These are phyloP conservation scores for Tauraco hartlaubi DNA, from an alignment of 2,797 vertebrate species.

Conservation along the genomic window DNA sequence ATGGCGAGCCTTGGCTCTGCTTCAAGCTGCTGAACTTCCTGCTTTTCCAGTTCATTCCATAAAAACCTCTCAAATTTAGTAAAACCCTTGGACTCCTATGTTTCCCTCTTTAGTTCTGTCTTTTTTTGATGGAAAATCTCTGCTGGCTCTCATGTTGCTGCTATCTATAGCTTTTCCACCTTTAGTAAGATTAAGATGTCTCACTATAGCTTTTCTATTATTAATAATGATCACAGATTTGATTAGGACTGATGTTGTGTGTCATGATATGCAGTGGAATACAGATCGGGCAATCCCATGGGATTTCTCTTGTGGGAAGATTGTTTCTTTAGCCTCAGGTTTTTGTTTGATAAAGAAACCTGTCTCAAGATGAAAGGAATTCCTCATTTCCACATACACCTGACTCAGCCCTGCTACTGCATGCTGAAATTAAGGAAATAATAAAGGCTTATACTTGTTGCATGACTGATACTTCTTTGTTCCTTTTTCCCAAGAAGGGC, in stretches of 20 bases:
- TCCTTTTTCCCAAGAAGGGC: neutral
- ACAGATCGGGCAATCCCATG: neutral
- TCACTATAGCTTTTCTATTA: neutral
- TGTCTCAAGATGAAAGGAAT: neutral
- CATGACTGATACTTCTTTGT: neutral
- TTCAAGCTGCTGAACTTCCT: neutral
- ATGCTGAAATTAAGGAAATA: neutral
- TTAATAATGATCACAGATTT: neutral
- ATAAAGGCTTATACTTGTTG: neutral
- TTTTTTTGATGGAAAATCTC: neutral
- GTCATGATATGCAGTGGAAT: neutral
- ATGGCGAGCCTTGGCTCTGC: neutral
- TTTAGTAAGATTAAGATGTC: neutral
- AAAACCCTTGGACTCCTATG: neutral
- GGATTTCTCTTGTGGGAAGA: neutral
- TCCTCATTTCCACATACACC: neutral
- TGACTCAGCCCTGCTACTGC: neutral
- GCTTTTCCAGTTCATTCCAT: neutral
- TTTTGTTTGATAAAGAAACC: neutral
- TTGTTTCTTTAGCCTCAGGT: neutral
- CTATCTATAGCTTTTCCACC: neutral
- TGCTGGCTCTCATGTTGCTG: neutral
- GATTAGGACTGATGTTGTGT: neutral
- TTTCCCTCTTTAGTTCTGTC: neutral
- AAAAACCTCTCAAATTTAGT: neutral